Conservation (phyloP, 2,888 invertebrate species). For the Ditula angustiorana region DNA sequence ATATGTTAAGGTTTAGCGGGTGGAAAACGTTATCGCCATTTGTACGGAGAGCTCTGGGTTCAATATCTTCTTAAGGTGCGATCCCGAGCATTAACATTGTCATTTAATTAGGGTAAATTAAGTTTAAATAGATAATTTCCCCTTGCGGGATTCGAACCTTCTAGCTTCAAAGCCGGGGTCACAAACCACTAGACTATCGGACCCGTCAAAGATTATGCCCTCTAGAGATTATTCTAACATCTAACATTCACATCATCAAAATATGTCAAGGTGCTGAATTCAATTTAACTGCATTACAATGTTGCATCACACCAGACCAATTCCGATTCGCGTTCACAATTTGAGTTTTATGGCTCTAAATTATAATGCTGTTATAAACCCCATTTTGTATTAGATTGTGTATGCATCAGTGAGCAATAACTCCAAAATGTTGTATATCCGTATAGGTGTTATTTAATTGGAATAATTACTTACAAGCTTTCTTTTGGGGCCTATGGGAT, state of each 20-base stretch:
- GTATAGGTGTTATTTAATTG: neutral
- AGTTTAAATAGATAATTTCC: too few relatives aligned
- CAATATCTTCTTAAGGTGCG: too few relatives aligned
- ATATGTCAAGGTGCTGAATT: slow-evolving; percentile 7
- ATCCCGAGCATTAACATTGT: too few relatives aligned
- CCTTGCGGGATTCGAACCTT: too few relatives aligned
- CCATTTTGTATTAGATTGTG: slow-evolving; percentile 6
- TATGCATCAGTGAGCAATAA: neutral
- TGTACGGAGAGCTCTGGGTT: too few relatives aligned
- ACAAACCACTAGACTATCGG: too few relatives aligned
- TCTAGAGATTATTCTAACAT: neutral
- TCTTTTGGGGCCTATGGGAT: neutral
- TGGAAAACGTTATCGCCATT: too few relatives aligned
- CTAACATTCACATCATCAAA: slow-evolving; percentile 7
- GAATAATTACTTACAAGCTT: neutral
- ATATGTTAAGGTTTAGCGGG: too few relatives aligned
- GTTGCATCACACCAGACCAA: slow-evolving; percentile 8
- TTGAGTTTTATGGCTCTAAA: slow-evolving; percentile 12
- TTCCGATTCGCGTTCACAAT: slow-evolving; percentile 5
- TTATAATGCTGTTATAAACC: neutral
- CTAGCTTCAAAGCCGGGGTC: too few relatives aligned
- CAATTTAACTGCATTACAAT: neutral
- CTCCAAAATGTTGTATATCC: neutral
- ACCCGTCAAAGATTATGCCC: too few relatives aligned
- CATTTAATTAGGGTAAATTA: too few relatives aligned